phyloP scores from a whole-genome alignment of 2,797 vertebrate species.

The Tarsius wallacei region DNA sequence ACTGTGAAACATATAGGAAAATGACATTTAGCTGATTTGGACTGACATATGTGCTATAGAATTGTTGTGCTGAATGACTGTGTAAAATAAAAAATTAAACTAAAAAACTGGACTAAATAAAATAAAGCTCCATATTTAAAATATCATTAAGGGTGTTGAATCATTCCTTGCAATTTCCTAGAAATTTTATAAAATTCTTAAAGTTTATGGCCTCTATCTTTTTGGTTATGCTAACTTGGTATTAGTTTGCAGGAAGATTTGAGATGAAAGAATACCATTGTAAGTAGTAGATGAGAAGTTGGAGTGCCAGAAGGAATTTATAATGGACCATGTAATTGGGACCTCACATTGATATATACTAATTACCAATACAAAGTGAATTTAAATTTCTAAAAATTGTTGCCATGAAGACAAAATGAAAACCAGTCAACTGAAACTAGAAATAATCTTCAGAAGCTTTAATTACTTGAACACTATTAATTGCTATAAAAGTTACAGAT shows the following conservation, averaged over 20 bases:
- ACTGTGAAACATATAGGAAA: slow-evolving; percentile 4
- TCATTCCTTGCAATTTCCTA: not conserved
- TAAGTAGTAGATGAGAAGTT: not conserved
- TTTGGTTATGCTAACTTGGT: not conserved
- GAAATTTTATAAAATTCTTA: slow-evolving; percentile 34
- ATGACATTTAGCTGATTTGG: not conserved
- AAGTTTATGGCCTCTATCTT: not conserved
- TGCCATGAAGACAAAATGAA: slow-evolving; percentile 48
- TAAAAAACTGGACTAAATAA: not conserved
- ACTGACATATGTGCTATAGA: not conserved
- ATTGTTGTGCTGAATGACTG: not conserved
- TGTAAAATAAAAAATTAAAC: not conserved
- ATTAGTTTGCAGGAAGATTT: slow-evolving; percentile 17
- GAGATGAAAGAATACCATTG: not conserved
- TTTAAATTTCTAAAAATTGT: slow-evolving; percentile 43
- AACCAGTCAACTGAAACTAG: slow-evolving; percentile 23
- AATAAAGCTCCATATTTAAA: not conserved
- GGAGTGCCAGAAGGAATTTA: not conserved
- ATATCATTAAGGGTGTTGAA: not conserved
- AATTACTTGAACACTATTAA: slow-evolving; percentile 16
- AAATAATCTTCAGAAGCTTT: not conserved
- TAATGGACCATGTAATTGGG: not conserved
- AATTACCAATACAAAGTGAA: not conserved
- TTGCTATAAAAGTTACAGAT: not conserved
- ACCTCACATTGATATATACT: slow-evolving; percentile 25